phyloP scores from a whole-genome alignment of 2,888 invertebrate species.

The Cephus spinipes region DNA sequence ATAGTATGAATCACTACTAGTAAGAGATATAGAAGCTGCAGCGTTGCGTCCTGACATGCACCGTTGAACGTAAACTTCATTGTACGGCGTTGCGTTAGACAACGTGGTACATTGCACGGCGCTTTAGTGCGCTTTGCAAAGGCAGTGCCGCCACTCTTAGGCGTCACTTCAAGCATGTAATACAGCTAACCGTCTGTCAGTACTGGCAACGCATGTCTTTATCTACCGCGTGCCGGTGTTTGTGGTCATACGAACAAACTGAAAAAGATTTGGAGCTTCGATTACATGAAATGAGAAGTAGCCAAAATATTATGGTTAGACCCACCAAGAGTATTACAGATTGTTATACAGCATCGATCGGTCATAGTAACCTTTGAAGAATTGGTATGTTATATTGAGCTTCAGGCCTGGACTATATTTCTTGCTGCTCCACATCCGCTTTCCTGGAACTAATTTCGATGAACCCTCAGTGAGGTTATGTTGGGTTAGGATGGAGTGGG shows the following conservation, averaged over 20 bases:
- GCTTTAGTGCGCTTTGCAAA: slow-evolving; percentile 21
- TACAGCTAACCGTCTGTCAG: slow-evolving; percentile 32
- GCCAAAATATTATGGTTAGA: not conserved
- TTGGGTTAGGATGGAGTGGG: not conserved
- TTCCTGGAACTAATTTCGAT: not conserved
- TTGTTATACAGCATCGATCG: not conserved
- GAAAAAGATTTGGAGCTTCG: not conserved
- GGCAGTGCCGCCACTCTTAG: slow-evolving; percentile 34
- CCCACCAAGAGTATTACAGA: not conserved
- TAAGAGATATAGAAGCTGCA: not conserved
- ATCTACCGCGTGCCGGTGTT: slow-evolving; percentile 20
- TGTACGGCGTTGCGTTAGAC: not conserved
- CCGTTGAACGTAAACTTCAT: not conserved
- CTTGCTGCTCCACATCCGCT: not conserved
- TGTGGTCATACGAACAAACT: slow-evolving; percentile 29
- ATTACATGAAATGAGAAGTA: not conserved
- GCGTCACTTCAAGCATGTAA: slow-evolving; percentile 48
- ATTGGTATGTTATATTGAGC: too few species aligned
- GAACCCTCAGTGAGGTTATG: not conserved
- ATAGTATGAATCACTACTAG: not conserved
- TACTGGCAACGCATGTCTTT: slow-evolving; percentile 6
- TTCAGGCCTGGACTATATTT: not conserved
- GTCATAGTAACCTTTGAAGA: not conserved
- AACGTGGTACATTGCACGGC: not conserved
- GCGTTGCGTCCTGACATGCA: too few species aligned